Percentiles rank a stretch among this genome's conserved stretches.
Evolutionary conservation across 2,797 vertebrate genomes (phyloP).

Genomic region (Premnoplex brunnescens): DNA sequence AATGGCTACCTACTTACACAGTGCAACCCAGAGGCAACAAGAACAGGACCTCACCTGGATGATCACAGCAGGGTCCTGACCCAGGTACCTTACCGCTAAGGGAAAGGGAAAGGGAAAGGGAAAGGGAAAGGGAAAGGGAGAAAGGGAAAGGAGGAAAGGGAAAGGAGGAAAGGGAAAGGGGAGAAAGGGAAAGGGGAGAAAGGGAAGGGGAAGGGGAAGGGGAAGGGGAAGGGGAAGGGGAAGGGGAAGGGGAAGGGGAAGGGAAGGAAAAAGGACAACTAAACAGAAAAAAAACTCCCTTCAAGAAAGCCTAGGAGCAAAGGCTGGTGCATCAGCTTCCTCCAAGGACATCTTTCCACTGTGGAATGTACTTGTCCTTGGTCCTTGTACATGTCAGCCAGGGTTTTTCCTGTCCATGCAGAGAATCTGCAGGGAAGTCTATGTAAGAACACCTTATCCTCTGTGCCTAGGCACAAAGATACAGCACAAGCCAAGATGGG

Average conservation of each 20-base stretch:
- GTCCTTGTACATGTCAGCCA: not conserved
- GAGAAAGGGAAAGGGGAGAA: too few species aligned
- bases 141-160: too few species aligned
- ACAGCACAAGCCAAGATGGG: not conserved
- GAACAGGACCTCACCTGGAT: not conserved
- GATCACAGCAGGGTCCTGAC: not conserved
- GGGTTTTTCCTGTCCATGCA: not conserved
- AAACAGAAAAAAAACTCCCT: not conserved
- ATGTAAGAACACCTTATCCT: not conserved
- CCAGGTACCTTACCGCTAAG: too few species aligned
- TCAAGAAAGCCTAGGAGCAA: not conserved
- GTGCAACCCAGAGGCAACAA: not conserved
- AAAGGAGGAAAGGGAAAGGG: too few species aligned
- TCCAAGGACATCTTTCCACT: not conserved
- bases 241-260: too few species aligned
- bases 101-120: too few species aligned
- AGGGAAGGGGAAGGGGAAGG: too few species aligned
- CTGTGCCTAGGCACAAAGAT: not conserved
- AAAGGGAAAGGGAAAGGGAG: too few species aligned
- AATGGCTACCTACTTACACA: not conserved
- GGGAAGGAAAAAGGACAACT: not conserved
- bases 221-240: too few species aligned
- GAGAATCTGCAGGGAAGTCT: not conserved
- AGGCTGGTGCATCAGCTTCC: not conserved
- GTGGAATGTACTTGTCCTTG: not conserved